Evolutionary conservation across 2,797 vertebrate species (phyloP).

Genomic region (Kryptolebias ocellatus): DNA sequence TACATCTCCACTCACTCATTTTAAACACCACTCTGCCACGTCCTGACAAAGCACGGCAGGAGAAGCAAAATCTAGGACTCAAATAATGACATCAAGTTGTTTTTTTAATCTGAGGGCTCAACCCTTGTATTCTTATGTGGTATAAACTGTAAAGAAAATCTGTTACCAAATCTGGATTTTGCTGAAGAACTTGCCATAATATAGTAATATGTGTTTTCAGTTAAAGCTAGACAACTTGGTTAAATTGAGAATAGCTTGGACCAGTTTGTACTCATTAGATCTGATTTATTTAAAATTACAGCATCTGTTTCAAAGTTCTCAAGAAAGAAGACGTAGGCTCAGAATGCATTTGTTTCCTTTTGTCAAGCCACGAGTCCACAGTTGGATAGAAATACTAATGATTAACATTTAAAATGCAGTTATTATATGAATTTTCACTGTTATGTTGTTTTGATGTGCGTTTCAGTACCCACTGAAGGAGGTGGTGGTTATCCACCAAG

Average conservation of each 20-base stretch:
- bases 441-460: slow-evolving; percentile 18
- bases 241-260: background rate
- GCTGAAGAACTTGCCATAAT: too few species aligned
- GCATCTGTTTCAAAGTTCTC: background rate
- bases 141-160: too few species aligned
- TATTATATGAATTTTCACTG: background rate
- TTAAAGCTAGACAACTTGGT: too few species aligned
- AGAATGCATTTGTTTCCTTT: background rate
- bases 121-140: background rate
- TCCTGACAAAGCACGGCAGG: background rate
- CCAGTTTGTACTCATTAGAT: too few species aligned
- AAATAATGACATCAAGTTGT: background rate
- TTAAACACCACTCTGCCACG: background rate
- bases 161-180: too few species aligned
- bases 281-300: background rate
- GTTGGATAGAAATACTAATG: background rate
- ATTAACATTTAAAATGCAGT: background rate
- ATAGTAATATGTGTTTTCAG: too few species aligned
- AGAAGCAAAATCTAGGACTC: background rate
- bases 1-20: slow-evolving; percentile 50
- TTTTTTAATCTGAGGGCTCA: slow-evolving; percentile 6
- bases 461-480: slow-evolving; percentile 96
- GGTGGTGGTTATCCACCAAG: slow-evolving; percentile 95
- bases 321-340: background rate
- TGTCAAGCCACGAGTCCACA: background rate